These are phyloP conservation scores for Thymelicus sylvestris DNA, from an alignment of 2,888 invertebrate species.

Conservation along the genomic window DNA sequence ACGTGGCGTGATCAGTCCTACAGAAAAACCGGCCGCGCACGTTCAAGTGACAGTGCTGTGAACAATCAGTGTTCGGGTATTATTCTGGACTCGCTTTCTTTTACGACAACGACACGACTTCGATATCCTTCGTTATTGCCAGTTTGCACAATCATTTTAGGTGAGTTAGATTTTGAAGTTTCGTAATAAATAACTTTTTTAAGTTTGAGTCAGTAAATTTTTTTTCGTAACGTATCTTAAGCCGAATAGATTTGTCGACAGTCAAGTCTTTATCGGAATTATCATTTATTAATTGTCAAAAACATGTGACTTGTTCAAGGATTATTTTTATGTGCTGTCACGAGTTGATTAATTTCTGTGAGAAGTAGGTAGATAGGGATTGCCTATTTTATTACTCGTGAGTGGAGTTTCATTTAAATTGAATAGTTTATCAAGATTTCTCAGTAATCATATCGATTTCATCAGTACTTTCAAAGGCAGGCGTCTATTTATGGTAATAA, in stretches of 20 bases:
- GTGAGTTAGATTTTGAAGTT: constrained; percentile 41
- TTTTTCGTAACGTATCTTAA: not conserved
- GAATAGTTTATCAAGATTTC: not conserved
- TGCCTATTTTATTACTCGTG: constrained; percentile 13
- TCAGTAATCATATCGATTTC: not conserved
- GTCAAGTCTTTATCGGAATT: not conserved
- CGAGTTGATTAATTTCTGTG: constrained; percentile 16
- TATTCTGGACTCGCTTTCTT: constrained; percentile 60
- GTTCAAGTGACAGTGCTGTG: constrained; percentile 79
- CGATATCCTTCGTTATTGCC: constrained; percentile 41
- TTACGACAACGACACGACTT: constrained; percentile 60
- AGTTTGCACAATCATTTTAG: constrained; percentile 62
- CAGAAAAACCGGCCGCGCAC: constrained; percentile 66
- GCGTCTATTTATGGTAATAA: not conserved
- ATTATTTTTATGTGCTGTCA: constrained; percentile 17
- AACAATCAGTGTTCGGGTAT: constrained; percentile 66
- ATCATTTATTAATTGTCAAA: constrained; percentile 8
- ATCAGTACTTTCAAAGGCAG: constrained; percentile 2
- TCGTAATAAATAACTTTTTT: no score
- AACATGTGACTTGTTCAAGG: constrained; percentile 18
- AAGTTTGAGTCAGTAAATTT: no score
- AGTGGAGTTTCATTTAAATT: not conserved
- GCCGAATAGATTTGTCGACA: constrained; percentile 10
- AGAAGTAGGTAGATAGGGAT: constrained; percentile 18
- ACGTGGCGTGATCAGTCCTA: constrained; percentile 63